A percentile compares a stretch with the other conserved stretches of the same genome.
Conservation (phyloP, 2,888 invertebrate genomes). For the Steinernema carpocapsae region DNA sequence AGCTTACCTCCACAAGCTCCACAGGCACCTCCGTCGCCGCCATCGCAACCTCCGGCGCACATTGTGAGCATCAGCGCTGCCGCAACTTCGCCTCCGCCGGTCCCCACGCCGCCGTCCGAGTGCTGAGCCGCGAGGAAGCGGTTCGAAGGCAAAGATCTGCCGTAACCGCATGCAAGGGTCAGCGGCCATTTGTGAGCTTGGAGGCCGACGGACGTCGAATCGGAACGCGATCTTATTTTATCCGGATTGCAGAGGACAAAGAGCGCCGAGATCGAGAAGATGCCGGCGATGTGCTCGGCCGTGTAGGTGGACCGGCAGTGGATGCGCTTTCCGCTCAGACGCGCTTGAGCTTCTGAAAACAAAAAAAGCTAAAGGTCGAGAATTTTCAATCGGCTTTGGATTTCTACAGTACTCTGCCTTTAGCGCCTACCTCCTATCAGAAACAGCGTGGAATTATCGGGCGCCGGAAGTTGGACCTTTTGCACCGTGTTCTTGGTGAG, state of each 20-base stretch:
- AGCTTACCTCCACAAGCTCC: neutral
- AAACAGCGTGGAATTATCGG: slow-evolving; percentile 65
- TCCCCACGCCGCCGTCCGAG: slow-evolving; percentile 34
- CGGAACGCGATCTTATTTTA: slow-evolving; percentile 60
- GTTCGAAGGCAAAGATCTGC: slow-evolving; percentile 55
- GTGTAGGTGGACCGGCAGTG: slow-evolving; percentile 69
- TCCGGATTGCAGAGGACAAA: slow-evolving; percentile 73
- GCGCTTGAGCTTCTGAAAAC: slow-evolving; percentile 67
- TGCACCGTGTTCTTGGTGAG: slow-evolving; percentile 68
- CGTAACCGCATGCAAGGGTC: slow-evolving; percentile 71
- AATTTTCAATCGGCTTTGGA: too few species aligned
- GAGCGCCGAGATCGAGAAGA: slow-evolving; percentile 71
- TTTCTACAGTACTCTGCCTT: neutral
- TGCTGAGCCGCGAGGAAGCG: slow-evolving; percentile 48
- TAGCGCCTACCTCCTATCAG: slow-evolving; percentile 63
- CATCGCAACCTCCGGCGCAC: slow-evolving; percentile 51
- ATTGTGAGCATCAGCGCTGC: slow-evolving; percentile 53
- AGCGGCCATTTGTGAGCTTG: slow-evolving; percentile 69
- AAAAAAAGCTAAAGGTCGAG: neutral
- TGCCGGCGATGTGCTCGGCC: slow-evolving; percentile 71
- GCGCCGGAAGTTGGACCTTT: slow-evolving; percentile 67
- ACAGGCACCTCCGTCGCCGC: slow-evolving; percentile 49
- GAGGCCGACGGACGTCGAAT: slow-evolving; percentile 63
- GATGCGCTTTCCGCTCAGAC: slow-evolving; percentile 66
- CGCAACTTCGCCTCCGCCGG: slow-evolving; percentile 45